Evolutionary conservation across 2,113 vertebrate genomes (phyloP).

Genomic region (Meles meles): DNA sequence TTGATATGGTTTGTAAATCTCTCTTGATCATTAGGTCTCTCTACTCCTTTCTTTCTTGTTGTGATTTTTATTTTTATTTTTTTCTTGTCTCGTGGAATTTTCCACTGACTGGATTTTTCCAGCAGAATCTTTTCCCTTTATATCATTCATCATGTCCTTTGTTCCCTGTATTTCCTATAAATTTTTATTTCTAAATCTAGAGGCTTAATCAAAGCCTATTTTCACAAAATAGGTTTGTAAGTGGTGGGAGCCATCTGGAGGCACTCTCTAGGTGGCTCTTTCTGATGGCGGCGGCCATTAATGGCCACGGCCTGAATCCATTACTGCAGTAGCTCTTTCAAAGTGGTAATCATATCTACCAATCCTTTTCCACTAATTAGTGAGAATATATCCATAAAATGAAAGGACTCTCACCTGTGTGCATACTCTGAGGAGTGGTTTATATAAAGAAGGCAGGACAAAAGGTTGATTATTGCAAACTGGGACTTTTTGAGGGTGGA

Average conservation of each 20-base stretch:
- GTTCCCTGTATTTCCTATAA: neutral
- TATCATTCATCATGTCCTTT: neutral
- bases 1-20: neutral
- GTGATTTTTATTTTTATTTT: neutral
- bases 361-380: neutral
- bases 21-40: neutral
- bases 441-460: neutral
- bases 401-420: neutral
- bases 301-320: neutral
- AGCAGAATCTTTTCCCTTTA: neutral
- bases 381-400: neutral
- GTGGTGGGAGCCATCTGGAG: neutral
- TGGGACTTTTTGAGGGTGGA: neutral
- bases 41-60: neutral
- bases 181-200: neutral
- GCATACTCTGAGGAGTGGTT: neutral
- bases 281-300: neutral
- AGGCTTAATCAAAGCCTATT: neutral
- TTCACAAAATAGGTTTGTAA: neutral
- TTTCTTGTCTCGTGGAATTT: neutral
- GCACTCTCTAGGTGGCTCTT: neutral
- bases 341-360: neutral
- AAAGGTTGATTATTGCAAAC: neutral
- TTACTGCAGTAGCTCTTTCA: neutral
- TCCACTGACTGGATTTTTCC: neutral